Conservation (phyloP, 2,797 vertebrate genomes). For the Peromyscus eremicus region DNA sequence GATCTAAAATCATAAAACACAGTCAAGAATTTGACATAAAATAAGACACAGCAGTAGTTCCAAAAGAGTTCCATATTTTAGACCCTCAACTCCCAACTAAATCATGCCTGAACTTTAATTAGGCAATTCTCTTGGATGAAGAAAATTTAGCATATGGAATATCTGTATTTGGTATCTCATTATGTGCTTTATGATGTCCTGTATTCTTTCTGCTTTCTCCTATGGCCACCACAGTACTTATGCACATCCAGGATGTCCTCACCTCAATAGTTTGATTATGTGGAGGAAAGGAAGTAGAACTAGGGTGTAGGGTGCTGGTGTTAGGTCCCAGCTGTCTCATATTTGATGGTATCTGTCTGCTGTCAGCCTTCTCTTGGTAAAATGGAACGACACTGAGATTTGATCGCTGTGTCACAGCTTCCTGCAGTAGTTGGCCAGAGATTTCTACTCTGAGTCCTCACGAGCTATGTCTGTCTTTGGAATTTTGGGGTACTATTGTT, state of each 20-base stretch:
- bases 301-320: background rate
- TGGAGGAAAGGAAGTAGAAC: background rate
- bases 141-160: background rate
- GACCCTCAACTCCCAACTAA: background rate
- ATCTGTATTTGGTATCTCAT: background rate
- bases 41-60: constrained; percentile 51
- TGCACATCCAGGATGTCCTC: background rate
- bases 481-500: background rate
- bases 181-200: background rate
- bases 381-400: background rate
- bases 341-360: background rate
- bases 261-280: background rate
- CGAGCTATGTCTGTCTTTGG: background rate
- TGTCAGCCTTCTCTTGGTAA: background rate
- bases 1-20: constrained; percentile 43
- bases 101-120: constrained; percentile 63
- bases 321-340: background rate
- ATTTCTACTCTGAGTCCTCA: background rate
- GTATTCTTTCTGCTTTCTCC: background rate
- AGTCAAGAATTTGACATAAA: constrained; percentile 68
- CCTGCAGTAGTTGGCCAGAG: background rate
- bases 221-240: background rate
- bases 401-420: background rate
- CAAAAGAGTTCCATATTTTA: constrained; percentile 40
- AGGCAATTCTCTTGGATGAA: constrained; percentile 7